Evolutionary conservation across 2,888 invertebrate genomes (phyloP), one percentile per base, ranked within the genome.

Genomic region (Hemithea aestivaria): DNA sequence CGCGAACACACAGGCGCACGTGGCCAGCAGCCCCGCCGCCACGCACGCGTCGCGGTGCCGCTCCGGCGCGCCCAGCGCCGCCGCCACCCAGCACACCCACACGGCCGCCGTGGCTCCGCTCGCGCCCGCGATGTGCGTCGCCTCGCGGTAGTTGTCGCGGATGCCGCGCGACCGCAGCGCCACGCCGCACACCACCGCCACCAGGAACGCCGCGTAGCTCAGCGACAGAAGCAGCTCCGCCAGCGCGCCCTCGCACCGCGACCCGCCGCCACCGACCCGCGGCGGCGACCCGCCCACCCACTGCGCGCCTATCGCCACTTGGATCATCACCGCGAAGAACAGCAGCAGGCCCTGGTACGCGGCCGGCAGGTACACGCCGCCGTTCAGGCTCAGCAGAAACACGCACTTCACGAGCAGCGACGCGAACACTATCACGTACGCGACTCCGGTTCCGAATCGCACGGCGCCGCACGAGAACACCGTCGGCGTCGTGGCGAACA

Each of bases 381-480:
- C 93, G 78, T 97, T 96, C 45, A 97, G 90, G 66, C 96, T 96
- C 54, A 97, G 91, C 44, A 97, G 90, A 74, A 97, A 97, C 54
- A 97, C 96, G 77, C 96, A 95, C 83, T 98, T 97, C 51, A 97
- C 97, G 58, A 98, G 90, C 31, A 98, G 89, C 0, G 97, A 94
- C 24, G 96, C 94, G 76, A 97, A 97, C 43, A 96, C 94, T 38
- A 97, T 89, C 34, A 96, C 93, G 57, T 95, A 94, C 6, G 95
- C 90, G 8, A 94, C 91, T 33, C 96, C 96, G 26, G 94, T 92
- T 25, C 94, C 94, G 57, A 96, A 92, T 33, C 96, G 90, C 48
- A 94, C 92, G 11, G 94, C 91, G 33, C 94, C 94, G 65, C 96
- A 96, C 10, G 94, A 93, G 38, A 94, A 88, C 33, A 91, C 88